These are phyloP conservation scores for Papilio machaon DNA, from an alignment of 1,140 invertebrate genomes.

Conservation along the genomic window DNA sequence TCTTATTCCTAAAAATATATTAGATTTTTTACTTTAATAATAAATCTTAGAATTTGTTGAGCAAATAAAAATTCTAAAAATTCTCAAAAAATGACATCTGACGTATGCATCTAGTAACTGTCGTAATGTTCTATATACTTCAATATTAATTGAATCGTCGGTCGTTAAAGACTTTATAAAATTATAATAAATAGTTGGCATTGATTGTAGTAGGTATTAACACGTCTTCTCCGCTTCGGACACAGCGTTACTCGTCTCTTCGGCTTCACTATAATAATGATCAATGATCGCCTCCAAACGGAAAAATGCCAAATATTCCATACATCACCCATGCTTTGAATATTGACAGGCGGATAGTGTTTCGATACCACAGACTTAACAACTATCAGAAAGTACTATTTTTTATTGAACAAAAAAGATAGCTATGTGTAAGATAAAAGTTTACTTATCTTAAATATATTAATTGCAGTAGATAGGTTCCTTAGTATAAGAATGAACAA, in stretches of 20 bases:
- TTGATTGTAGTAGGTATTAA: neutral
- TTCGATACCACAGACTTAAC: conserved; percentile 45
- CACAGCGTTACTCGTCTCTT: conserved; percentile 46
- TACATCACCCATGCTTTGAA: conserved; percentile 74
- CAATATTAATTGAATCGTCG: neutral
- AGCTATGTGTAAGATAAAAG: too few species aligned
- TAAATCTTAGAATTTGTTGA: too few species aligned
- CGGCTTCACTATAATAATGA: conserved; percentile 72
- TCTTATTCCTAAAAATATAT: too few species aligned
- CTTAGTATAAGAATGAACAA: too few species aligned
- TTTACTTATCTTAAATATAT: too few species aligned
- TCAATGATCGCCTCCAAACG: conserved; percentile 65
- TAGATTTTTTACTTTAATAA: too few species aligned
- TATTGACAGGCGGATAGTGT: conserved; percentile 71
- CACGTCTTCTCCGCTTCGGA: conserved; percentile 12
- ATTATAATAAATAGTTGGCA: conserved; percentile 1
- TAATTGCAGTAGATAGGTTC: too few species aligned
- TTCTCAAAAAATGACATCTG: neutral
- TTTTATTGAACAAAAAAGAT: neutral
- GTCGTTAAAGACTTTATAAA: neutral
- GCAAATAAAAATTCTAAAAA: neutral
- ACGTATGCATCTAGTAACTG: neutral
- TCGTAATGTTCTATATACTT: neutral
- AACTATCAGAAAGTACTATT: conserved; percentile 11
- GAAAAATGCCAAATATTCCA: conserved; percentile 79